Evolutionary conservation across 37 sponge, comb jelly and placozoan species (phyloP).

Genomic region (Diacarnus erythraeanus): DNA sequence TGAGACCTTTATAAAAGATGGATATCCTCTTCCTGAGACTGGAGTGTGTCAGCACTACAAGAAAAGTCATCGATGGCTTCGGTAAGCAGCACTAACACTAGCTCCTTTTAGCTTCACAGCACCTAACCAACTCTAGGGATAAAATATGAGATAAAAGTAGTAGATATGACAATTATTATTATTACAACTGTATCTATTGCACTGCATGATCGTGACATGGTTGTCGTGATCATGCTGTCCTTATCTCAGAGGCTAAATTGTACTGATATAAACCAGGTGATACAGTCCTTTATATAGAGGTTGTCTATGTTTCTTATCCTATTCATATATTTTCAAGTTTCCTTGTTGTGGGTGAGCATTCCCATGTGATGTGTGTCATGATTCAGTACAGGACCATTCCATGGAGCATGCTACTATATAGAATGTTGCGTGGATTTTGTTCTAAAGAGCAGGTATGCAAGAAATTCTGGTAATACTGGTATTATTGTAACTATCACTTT

Average conservation of each 20-base stretch:
- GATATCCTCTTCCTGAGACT: constrained; percentile 63
- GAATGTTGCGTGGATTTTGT: constrained; percentile 87
- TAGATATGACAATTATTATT: too few relatives aligned
- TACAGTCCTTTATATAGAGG: too few relatives aligned
- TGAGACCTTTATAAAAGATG: constrained; percentile 21
- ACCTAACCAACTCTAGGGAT: not conserved
- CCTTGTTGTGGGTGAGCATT: constrained; percentile 82
- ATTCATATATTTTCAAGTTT: constrained; percentile 32
- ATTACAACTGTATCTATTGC: too few relatives aligned
- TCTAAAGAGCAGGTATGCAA: constrained; percentile 82
- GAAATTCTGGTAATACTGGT: too few relatives aligned
- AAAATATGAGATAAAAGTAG: too few relatives aligned
- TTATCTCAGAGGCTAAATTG: too few relatives aligned
- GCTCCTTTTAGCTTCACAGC: not conserved
- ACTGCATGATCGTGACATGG: too few relatives aligned
- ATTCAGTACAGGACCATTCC: constrained; percentile 62
- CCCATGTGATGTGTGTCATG: constrained; percentile 87
- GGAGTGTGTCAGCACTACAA: constrained; percentile 84
- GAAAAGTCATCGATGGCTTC: constrained; percentile 83
- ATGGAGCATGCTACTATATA: constrained; percentile 80
- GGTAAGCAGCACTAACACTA: constrained; percentile 36
- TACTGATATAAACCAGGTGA: too few relatives aligned
- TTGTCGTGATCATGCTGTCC: too few relatives aligned
- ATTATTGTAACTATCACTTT: too few relatives aligned
- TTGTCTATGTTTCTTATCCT: too few relatives aligned